A percentile compares a stretch with the other conserved stretches of the same genome.
Conservation (phyloP, 2,113 vertebrate species). For the Rhizomys pruinosus region DNA sequence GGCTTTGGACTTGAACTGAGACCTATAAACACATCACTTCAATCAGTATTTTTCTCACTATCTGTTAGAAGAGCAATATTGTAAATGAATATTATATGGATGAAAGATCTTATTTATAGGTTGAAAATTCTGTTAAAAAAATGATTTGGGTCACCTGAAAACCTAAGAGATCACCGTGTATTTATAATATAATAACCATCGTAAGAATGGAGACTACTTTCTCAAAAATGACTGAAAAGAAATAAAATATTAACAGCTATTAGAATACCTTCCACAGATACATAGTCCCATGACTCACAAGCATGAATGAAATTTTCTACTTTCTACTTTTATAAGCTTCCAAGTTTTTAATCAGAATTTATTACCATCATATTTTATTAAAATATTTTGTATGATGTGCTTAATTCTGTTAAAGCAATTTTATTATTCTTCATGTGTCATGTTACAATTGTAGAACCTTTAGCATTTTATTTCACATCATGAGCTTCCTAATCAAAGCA, state of each 20-base stretch:
- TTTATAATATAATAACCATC: neutral
- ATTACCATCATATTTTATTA: slow-evolving; percentile 6
- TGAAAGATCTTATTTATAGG: slow-evolving; percentile 23
- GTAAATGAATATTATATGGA: slow-evolving; percentile 29
- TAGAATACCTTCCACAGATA: neutral
- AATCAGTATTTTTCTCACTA: neutral
- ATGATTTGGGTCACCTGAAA: slow-evolving; percentile 19
- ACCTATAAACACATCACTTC: neutral
- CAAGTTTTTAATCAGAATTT: slow-evolving; percentile 43
- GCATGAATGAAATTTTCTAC: slow-evolving; percentile 23
- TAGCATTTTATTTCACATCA: slow-evolving; percentile 37
- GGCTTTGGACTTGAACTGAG: slow-evolving; percentile 2
- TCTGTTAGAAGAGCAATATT: neutral
- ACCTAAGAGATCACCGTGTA: slow-evolving; percentile 5
- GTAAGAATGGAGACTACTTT: neutral
- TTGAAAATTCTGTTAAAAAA: slow-evolving; percentile 46
- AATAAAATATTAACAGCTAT: slow-evolving; percentile 25
- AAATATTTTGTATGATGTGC: neutral
- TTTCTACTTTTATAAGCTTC: neutral
- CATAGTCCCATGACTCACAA: too few relatives aligned
- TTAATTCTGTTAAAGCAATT: neutral
- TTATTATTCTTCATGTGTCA: neutral
- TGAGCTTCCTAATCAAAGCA: neutral
- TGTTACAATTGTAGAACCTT: neutral
- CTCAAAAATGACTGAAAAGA: slow-evolving; percentile 48